A percentile compares a stretch with the other conserved stretches of the same genome.
Conservation (phyloP, 2,113 vertebrate genomes). For the Plestiodon gilberti region DNA sequence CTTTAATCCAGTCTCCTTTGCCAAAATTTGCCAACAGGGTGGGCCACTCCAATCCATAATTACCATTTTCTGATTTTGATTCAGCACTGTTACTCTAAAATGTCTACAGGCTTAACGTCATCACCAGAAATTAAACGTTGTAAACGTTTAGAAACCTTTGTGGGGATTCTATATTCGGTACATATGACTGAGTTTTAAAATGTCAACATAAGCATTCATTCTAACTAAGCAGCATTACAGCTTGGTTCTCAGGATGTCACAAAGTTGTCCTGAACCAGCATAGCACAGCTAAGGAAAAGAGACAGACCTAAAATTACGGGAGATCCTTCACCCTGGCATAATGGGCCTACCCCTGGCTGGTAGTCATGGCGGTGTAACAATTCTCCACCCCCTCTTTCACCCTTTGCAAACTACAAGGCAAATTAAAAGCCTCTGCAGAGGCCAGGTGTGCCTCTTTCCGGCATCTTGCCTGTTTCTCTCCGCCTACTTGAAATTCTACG, state of each 20-base stretch:
- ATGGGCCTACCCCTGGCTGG: not conserved
- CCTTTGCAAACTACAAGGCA: not conserved
- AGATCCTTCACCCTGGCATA: not conserved
- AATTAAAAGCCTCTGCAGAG: not conserved
- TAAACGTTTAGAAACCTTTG: fast-evolving
- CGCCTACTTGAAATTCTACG: not conserved
- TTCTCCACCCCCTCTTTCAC: not conserved
- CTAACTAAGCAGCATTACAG: not conserved
- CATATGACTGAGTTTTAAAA: not conserved
- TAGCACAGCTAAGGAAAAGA: not conserved
- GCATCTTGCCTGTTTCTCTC: not conserved
- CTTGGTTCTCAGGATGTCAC: not conserved
- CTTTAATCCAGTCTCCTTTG: not conserved
- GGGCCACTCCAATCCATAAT: not conserved
- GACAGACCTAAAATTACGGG: not conserved
- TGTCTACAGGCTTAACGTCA: not conserved
- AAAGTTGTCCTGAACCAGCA: not conserved
- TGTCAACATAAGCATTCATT: not conserved
- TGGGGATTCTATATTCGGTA: not conserved
- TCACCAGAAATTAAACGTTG: not conserved
- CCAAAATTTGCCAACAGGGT: not conserved
- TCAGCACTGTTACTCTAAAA: not conserved
- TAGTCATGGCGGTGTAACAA: not conserved
- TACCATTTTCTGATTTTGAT: not conserved
- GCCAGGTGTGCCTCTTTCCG: not conserved